These are phyloP conservation scores for Hylaea fasciaria DNA, from an alignment of 2,888 invertebrate genomes.

Conservation along the genomic window DNA sequence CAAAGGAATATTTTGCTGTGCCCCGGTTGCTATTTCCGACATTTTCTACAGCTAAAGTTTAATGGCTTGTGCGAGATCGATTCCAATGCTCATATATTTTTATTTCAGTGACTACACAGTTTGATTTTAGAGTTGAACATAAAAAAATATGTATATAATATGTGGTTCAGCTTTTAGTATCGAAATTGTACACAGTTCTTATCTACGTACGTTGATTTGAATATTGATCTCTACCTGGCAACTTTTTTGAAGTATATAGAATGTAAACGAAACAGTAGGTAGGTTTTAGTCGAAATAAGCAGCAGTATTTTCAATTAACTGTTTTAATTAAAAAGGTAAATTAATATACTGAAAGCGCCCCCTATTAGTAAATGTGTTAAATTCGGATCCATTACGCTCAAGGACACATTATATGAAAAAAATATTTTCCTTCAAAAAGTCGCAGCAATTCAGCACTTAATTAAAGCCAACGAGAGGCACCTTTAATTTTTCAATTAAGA, in stretches of 20 bases:
- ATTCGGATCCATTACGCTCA: neutral
- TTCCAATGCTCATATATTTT: conserved; percentile 73
- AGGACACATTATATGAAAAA: conserved; percentile 11
- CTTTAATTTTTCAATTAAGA: conserved; percentile 42
- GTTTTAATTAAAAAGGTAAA: neutral
- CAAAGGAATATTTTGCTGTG: conserved; percentile 73
- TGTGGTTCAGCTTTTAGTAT: neutral
- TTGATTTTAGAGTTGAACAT: conserved; percentile 60
- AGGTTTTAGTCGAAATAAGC: too few species aligned
- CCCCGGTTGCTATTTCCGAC: conserved; percentile 66
- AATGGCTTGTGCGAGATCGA: conserved; percentile 72
- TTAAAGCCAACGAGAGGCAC: conserved; percentile 40
- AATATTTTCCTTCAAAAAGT: conserved; percentile 23
- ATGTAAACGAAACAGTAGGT: too few species aligned
- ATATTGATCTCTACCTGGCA: too few species aligned
- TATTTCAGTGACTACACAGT: conserved; percentile 63
- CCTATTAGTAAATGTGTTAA: neutral
- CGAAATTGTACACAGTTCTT: neutral
- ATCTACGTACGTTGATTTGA: too few species aligned
- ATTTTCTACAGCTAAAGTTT: conserved; percentile 72
- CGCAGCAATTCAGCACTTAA: conserved; percentile 41
- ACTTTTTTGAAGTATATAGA: too few species aligned
- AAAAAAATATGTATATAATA: conserved; percentile 1
- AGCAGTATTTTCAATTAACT: too few species aligned
- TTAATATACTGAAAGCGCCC: neutral